Evolutionary conservation across 2,797 vertebrate species (phyloP).

Genomic region (Ambastaia sidthimunki): DNA sequence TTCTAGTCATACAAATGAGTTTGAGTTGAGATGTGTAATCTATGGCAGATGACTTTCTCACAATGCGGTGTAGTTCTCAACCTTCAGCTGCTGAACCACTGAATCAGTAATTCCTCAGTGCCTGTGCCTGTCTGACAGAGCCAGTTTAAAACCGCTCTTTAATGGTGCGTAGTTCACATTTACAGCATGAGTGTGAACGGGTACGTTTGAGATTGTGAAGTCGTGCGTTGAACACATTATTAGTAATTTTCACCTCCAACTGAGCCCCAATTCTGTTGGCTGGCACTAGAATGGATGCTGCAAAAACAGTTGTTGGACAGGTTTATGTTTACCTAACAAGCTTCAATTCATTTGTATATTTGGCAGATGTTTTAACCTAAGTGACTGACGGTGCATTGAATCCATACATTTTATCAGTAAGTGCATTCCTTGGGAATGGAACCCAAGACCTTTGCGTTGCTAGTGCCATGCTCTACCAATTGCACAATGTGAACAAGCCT

Average conservation of each 20-base stretch:
- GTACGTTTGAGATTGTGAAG: conserved; percentile 28
- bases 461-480: neutral
- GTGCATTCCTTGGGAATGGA: neutral
- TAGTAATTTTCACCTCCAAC: conserved; percentile 65
- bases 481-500: neutral
- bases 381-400: neutral
- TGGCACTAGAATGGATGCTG: conserved; percentile 66
- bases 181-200: conserved; percentile 15
- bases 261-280: conserved; percentile 61
- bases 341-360: neutral
- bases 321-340: conserved; percentile 13
- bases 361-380: neutral
- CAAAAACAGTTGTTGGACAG: conserved; percentile 9
- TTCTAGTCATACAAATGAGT: conserved; percentile 13
- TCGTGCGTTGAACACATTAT: conserved; percentile 44
- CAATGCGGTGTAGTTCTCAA: neutral
- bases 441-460: too few species aligned
- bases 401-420: neutral
- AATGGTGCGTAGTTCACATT: conserved; percentile 30
- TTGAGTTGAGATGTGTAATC: conserved; percentile 5
- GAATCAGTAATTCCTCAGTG: conserved; percentile 1
- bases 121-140: neutral
- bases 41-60: conserved; percentile 19
- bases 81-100: neutral
- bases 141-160: neutral